Evolutionary conservation across 1,140 invertebrate species (phyloP).

Genomic region (Phymorhynchus buccinoides): DNA sequence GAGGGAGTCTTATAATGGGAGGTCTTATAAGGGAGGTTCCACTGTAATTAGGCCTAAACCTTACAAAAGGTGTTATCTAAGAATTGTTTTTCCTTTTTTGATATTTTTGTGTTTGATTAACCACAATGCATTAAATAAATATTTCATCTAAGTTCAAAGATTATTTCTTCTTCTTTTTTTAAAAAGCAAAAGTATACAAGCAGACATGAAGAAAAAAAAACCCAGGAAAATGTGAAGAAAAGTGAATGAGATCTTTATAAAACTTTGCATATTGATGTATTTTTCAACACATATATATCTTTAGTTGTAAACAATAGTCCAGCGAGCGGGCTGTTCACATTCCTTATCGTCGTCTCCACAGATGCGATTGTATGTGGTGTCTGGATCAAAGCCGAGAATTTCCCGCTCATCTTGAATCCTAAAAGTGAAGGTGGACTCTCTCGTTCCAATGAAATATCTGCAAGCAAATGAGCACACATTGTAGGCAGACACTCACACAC

Average conservation of each 20-base stretch:
- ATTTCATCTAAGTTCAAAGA: too few relatives aligned
- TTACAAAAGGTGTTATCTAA: too few relatives aligned
- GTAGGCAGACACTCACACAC: too few relatives aligned
- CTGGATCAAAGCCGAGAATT: conserved; percentile 87
- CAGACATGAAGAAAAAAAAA: background rate
- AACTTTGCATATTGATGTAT: background rate
- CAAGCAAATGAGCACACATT: background rate
- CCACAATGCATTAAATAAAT: too few relatives aligned
- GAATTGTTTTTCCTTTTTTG: too few relatives aligned
- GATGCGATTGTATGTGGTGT: conserved; percentile 91
- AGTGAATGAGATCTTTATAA: background rate
- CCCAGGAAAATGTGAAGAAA: too few relatives aligned
- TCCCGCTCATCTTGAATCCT: conserved; percentile 97
- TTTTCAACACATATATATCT: background rate
- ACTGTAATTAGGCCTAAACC: too few relatives aligned
- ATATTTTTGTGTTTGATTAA: too few relatives aligned
- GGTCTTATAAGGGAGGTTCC: too few relatives aligned
- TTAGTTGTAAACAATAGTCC: conserved; percentile 18
- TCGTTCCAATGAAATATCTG: conserved; percentile 90
- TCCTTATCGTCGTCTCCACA: conserved; percentile 77
- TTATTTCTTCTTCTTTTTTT: too few relatives aligned
- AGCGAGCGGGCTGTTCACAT: conserved; percentile 58
- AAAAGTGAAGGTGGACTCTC: conserved; percentile 96
- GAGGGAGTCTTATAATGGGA: too few relatives aligned
- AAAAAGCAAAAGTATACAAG: background rate